Conservation (phyloP, 2,888 invertebrate genomes). For the Brachynemurus nebulosus region DNA sequence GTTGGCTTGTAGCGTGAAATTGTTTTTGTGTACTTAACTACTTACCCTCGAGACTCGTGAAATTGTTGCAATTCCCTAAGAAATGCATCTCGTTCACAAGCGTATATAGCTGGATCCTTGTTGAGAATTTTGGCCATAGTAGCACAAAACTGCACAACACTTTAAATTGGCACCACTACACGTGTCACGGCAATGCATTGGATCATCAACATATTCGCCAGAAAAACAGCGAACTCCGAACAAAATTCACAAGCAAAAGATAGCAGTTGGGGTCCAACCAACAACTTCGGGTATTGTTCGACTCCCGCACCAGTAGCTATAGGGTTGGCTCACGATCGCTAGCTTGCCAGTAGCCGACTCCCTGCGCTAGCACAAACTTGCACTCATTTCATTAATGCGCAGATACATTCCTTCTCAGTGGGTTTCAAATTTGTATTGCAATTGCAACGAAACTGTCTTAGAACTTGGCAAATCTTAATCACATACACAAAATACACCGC, state of each 20-base stretch:
- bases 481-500: conserved; percentile 16
- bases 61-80: conserved; percentile 77
- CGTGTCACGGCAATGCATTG: conserved; percentile 30
- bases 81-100: conserved; percentile 66
- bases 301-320: conserved; percentile 31
- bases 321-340: conserved; percentile 27
- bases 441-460: conserved; percentile 23
- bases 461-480: conserved; percentile 24
- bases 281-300: conserved; percentile 28
- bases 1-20: no score
- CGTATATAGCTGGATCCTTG: conserved; percentile 60
- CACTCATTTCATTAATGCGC: conserved; percentile 33
- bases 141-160: conserved; percentile 18
- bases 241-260: conserved; percentile 19
- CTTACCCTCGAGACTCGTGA: conserved; percentile 85
- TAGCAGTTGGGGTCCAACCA: conserved; percentile 24
- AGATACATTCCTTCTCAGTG: conserved; percentile 26
- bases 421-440: neutral
- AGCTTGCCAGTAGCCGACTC: conserved; percentile 32
- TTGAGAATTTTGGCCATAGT: conserved; percentile 48
- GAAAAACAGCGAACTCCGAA: conserved; percentile 3
- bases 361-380: conserved; percentile 36
- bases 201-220: conserved; percentile 25
- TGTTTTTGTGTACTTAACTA: no score
- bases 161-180: conserved; percentile 25